A percentile compares a stretch with the other conserved stretches of the same genome.
Conservation (phyloP, 2,797 vertebrate species). For the Acanthurus lineatus region DNA sequence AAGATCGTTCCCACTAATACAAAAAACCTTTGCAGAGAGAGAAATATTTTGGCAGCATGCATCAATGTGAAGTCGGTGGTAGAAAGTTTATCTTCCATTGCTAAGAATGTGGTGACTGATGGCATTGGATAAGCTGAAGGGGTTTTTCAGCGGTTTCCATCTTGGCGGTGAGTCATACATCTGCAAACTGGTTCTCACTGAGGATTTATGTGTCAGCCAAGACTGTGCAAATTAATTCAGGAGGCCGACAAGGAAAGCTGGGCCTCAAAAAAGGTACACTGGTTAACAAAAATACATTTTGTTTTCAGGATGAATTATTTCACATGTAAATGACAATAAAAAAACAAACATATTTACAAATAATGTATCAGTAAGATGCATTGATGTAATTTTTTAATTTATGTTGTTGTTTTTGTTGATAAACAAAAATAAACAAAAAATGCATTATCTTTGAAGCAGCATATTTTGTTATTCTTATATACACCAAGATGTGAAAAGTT, state of each 20-base stretch:
- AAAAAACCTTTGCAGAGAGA: constrained; percentile 57
- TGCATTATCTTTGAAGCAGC: background rate
- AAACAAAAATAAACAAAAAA: background rate
- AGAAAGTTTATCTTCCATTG: constrained; percentile 73
- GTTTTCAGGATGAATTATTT: background rate
- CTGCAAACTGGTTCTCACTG: constrained; percentile 57
- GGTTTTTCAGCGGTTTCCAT: constrained; percentile 58
- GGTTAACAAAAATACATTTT: background rate
- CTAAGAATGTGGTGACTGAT: constrained; percentile 71
- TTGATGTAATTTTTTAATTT: background rate
- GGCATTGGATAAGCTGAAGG: constrained; percentile 47
- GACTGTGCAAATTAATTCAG: constrained; percentile 35
- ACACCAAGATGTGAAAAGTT: too few relatives aligned
- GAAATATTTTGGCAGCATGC: constrained; percentile 64
- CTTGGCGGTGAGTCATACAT: constrained; percentile 63
- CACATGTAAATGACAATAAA: background rate
- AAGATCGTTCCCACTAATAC: constrained; percentile 43
- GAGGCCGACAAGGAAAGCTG: constrained; percentile 29
- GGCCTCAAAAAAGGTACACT: background rate
- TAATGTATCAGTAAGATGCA: background rate
- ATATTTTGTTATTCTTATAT: too few relatives aligned
- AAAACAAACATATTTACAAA: background rate
- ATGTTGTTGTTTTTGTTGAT: background rate
- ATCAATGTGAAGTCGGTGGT: constrained; percentile 47
- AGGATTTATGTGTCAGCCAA: constrained; percentile 58